Evolutionary conservation across 2,888 invertebrate species (phyloP), one percentile per base, ranked within the genome.

Genomic region (Catocala fraxini): DNA sequence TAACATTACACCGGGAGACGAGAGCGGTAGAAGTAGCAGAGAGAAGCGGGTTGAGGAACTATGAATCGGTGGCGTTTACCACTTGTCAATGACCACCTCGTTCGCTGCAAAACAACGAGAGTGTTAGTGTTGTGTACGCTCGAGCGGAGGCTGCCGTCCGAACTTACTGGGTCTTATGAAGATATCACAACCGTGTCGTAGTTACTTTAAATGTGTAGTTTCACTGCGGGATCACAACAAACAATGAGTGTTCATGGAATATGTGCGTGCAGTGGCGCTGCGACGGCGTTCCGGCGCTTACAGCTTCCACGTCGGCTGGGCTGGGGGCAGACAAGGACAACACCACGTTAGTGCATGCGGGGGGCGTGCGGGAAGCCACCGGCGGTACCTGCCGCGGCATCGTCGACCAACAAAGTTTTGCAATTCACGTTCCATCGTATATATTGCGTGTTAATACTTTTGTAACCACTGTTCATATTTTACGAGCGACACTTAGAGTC

Each of bases 71-170:
- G 92, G 92, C 86, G 90, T 89, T 94, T 95, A 95, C 96, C 96
- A 96, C 95, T 95, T 96, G 95, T 96, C 95, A 94, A 95, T 87
- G 94, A 96, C 96, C 93, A 91, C 93, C 89, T 96, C 96, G 94
- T 96, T 95, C 95, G 95, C 96, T 96, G 96, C 88, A 96, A 96
- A 94, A 94, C 87, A 94, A 93, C 88, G 89, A 79, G 85, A 90
- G 86, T 78, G 90, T 92, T 93, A 92, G 89, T 88, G 86, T 83
- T 66, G 81, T 77, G 82, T 77, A 79, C 87, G 87, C 77, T 81
- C 87, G 88, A 82, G 83, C 89, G 89, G 83, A 79, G 83, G 85
- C 81, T 79, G 87, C 87, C 87, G 87, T 85, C 89, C 89, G 87
- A 89, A 91, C 92, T 93, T 90, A 91, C 91, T 83, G 83, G 88